Evolutionary conservation across 2,888 invertebrate genomes (phyloP).

Genomic region (Drosophila paranaensis): DNA sequence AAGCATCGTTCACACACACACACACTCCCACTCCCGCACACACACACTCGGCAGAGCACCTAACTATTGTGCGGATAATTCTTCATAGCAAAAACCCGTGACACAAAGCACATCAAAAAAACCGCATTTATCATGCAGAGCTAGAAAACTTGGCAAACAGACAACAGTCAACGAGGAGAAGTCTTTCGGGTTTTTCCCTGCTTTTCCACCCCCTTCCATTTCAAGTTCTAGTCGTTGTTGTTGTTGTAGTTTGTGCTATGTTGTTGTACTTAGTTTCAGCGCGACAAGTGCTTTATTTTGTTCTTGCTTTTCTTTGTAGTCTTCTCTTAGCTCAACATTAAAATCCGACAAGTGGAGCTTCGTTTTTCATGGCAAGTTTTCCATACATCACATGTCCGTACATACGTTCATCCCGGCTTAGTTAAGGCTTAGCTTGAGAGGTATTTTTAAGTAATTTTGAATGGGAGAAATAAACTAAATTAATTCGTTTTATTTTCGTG

Average conservation of each 20-base stretch:
- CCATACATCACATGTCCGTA: background rate
- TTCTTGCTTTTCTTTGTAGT: conserved; percentile 11
- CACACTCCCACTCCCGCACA: background rate
- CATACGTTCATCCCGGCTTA: background rate
- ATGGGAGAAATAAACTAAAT: background rate
- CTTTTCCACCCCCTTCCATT: conserved; percentile 35
- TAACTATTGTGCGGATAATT: conserved; percentile 16
- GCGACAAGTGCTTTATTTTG: conserved; percentile 33
- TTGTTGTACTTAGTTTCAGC: conserved; percentile 17
- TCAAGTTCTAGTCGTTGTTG: conserved; percentile 27
- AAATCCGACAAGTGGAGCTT: conserved; percentile 6
- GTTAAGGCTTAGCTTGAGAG: background rate
- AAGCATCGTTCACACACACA: conserved; percentile 35
- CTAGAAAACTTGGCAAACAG: conserved; percentile 52
- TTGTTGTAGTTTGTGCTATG: conserved; percentile 16
- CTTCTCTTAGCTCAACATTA: conserved; percentile 20
- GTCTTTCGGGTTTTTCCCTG: conserved; percentile 48
- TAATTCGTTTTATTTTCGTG: background rate
- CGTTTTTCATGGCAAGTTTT: background rate
- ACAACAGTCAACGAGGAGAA: conserved; percentile 48
- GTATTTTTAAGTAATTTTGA: conserved; percentile 1
- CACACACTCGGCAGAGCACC: conserved; percentile 21
- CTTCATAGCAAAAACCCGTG: conserved; percentile 19
- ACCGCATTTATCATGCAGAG: conserved; percentile 67
- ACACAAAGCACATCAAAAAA: conserved; percentile 48